Percentiles rank a stretch among this genome's conserved stretches.
Evolutionary conservation across 2,113 vertebrate species (phyloP).

Genomic region (Heteronetta atricapilla): DNA sequence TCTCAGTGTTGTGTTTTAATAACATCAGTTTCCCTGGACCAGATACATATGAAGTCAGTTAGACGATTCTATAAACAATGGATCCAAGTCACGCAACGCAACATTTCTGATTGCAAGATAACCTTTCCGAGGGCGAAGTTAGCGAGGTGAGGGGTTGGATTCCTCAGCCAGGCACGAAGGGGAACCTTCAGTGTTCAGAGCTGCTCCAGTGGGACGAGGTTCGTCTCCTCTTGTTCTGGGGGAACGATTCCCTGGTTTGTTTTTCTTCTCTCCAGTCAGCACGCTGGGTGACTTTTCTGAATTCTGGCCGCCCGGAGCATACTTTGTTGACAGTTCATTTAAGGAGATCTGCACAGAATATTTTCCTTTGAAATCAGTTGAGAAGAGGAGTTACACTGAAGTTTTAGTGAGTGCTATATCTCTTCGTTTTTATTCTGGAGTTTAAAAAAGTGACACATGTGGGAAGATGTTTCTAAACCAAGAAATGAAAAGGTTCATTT

Average conservation of each 20-base stretch:
- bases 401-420: constrained; percentile 2
- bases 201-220: neutral
- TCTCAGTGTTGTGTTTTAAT: constrained; percentile 81
- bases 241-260: constrained; percentile 25
- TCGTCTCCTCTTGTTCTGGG: neutral
- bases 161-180: constrained; percentile 29
- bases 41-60: constrained; percentile 79
- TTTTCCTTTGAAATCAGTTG: constrained; percentile 53
- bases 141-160: constrained; percentile 57
- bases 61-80: constrained; percentile 77
- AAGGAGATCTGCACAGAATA: constrained; percentile 49
- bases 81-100: constrained; percentile 78
- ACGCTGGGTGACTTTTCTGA: constrained; percentile 24
- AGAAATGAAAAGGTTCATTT: constrained; percentile 27
- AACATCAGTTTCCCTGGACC: constrained; percentile 75
- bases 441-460: neutral
- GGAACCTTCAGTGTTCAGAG: constrained; percentile 16
- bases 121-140: constrained; percentile 64
- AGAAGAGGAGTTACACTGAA: constrained; percentile 20
- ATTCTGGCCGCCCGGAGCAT: neutral
- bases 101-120: constrained; percentile 76
- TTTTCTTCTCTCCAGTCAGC: constrained; percentile 34
- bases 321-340: constrained; percentile 67
- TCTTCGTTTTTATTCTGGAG: constrained; percentile 20
- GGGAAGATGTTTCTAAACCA: constrained; percentile 41